Conservation (phyloP, 2,888 invertebrate species). For the Euspilapteryx auroguttella region DNA sequence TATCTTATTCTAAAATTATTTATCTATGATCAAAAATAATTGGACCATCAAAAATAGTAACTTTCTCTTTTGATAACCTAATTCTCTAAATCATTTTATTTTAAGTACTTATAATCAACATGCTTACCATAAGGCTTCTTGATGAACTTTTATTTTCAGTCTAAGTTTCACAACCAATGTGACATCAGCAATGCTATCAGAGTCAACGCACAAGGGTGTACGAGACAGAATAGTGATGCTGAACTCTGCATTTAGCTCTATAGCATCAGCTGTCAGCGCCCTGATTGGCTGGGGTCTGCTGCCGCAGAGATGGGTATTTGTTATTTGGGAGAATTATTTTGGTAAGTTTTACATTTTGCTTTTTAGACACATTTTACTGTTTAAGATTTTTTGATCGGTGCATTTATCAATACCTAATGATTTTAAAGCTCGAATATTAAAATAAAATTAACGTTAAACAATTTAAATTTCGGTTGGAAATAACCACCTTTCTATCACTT, state of each 20-base stretch:
- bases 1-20: too few relatives aligned
- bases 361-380: neutral
- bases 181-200: constrained; percentile 19
- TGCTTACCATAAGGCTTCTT: neutral
- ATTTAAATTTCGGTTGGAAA: too few relatives aligned
- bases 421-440: too few relatives aligned
- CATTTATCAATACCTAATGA: too few relatives aligned
- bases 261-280: constrained; percentile 15
- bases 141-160: constrained; percentile 13
- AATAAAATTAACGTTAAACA: too few relatives aligned
- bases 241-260: constrained; percentile 16
- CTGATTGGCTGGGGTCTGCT: constrained; percentile 21
- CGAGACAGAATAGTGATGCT: constrained; percentile 19
- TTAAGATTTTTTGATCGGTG: neutral
- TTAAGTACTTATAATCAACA: neutral
- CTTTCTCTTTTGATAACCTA: constrained; percentile 1
- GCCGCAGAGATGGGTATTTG: constrained; percentile 13
- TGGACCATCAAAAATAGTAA: too few relatives aligned
- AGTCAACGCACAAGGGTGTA: constrained; percentile 17
- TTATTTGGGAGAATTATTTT: constrained; percentile 17
- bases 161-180: constrained; percentile 19
- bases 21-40: too few relatives aligned
- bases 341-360: constrained; percentile 13
- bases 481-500: too few relatives aligned
- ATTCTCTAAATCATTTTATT: too few relatives aligned